Evolutionary conservation across 2,888 invertebrate species (phyloP).

Genomic region (Gymnosoma rotundatum): DNA sequence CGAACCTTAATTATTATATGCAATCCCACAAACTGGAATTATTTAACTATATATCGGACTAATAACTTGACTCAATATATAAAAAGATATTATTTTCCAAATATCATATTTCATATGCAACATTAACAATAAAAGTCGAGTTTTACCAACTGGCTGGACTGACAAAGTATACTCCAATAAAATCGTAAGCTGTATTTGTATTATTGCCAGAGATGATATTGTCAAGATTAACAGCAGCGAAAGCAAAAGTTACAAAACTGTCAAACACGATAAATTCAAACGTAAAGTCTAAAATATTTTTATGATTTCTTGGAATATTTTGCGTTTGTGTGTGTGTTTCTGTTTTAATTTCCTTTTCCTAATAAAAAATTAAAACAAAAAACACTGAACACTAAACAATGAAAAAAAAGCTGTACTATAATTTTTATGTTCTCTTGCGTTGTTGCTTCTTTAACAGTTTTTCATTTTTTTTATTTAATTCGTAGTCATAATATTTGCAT

Average conservation of each 20-base stretch:
- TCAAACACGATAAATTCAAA: conserved; percentile 58
- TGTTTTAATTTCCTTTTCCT: conserved; percentile 51
- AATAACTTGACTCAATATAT: too few species aligned
- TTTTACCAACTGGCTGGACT: neutral
- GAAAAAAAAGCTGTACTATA: conserved; percentile 25
- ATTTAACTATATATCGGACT: too few species aligned
- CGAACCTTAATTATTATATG: neutral
- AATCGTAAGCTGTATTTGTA: neutral
- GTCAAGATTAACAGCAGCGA: conserved; percentile 20
- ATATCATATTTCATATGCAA: conserved; percentile 11
- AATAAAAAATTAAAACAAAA: conserved; percentile 11
- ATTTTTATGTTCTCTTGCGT: conserved; percentile 13
- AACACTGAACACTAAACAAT: neutral
- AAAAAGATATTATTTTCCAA: neutral
- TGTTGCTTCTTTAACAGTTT: conserved; percentile 13
- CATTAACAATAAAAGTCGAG: conserved; percentile 13
- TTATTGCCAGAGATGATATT: neutral
- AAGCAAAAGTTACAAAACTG: conserved; percentile 56
- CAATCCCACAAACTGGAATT: neutral
- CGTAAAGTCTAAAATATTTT: conserved; percentile 69
- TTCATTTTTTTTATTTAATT: conserved; percentile 39
- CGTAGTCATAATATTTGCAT: conserved; percentile 71
- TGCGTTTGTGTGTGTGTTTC: neutral
- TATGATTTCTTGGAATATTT: conserved; percentile 66
- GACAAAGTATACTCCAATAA: too few species aligned